Evolutionary conservation across 2,797 vertebrate species (phyloP), one percentile per base, ranked within the genome.

Genomic region (Echeneis naucrates): DNA sequence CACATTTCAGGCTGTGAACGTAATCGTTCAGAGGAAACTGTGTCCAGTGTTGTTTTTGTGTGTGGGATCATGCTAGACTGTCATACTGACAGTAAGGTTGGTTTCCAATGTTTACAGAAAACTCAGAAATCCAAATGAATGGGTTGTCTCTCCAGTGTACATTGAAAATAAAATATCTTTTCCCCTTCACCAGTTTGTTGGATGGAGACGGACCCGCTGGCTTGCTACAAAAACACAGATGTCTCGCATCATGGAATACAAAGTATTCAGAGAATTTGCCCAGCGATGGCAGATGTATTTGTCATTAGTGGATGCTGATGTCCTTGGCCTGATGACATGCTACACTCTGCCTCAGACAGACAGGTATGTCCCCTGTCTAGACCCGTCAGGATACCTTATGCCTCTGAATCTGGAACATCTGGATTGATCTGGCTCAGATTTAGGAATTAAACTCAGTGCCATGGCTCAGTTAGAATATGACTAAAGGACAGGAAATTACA

Each of bases 51-150:
- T 91, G 78, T 82, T 85, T 88, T 84, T 66, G 59, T 75, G 77
- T 65, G 53, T 52, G 64, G 16, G 65, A 84, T 85, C 73, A 7
- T 51, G 66, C 75, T 56, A 61, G 70, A 63, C 64, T 24, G 23
- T 77, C 79, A 64, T 63, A 56, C 65, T 78, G 70, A 85, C 45
- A 76, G 81, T 73, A 69, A 83, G 75, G 75, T 48, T n/a, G 79
- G 78, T 88, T 92, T 91, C 87, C 72, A 69, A 17, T 91, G 81
- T 92, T 92, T 92, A 85, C 59, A 67, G 79, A 87, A 78, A 75
- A 44, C 61, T 62, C 75, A 65, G 45, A 62, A 54, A 66, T 84
- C 72, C 69, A 82, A 77, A 70, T 83, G 74, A 89, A 90, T 70
- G 79, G 72, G 66, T 66, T 77, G 67, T 78, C 76, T 70, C 69